Base-by-base conservation (phyloP, 2,888 invertebrate genomes). In the Hetaerina titia region DNA sequence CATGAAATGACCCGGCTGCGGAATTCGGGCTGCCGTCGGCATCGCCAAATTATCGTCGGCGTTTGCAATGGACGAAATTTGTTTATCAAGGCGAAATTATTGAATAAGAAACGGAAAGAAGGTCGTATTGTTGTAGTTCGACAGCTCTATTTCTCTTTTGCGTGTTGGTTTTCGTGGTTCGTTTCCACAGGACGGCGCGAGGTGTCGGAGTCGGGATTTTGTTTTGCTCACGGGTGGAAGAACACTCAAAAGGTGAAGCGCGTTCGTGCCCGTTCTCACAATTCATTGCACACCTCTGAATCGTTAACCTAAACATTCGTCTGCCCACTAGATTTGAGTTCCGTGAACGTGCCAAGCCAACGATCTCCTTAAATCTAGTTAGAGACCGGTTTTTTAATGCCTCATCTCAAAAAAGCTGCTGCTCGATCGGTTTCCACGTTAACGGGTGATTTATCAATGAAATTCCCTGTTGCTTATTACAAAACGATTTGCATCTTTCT, bases 301-400 rank as follows among this genome's bases (percentile, higher is more conserved):
- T 9, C 11, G 25, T 81, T 81, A 15, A 31, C 25, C 31, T 81
- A 81, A 81, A 81, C 81, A 31, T 15, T 81, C 31, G 81, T 25
- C 25, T 13, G 13, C 9, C 13, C 81, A 15, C 81, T 31, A 31
- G 25, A 81, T 2, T 81, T 81, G 25, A 81, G 81, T 0, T 22
- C 31, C n/a, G n/a, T 13, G 31, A 1, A 74, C 74, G 25, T 74
- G 74, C 74, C 25, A 31, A 81, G 19, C 4, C 81, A 31, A 31
- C 81, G 81, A 81, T 31, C 81, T 81, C 81, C 25, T 81, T 81
- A 81, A 81, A 81, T 81, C 25, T 81, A 81, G 81, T 81, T 31
- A 81, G 81, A 31, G 81, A 81, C 81, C 81, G 81, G 81, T 81
- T 81, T 31, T 81, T 81, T 81, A 31, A 13, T 81, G 22, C 13